These are phyloP conservation scores for Acromyrmex heyeri DNA, from an alignment of 1,140 invertebrate species.

Conservation along the genomic window DNA sequence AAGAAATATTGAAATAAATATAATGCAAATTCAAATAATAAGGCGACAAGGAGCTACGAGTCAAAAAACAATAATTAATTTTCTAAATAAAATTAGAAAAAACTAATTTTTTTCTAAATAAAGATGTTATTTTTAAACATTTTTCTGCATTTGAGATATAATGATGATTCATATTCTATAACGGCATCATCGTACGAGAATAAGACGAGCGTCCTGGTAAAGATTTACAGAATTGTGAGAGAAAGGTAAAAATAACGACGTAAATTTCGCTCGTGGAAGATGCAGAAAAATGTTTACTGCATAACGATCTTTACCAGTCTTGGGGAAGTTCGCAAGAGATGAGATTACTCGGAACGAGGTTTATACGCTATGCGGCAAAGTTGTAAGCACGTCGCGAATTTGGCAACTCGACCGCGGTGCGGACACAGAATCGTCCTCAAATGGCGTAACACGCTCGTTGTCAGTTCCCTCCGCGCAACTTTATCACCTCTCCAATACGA, in stretches of 20 bases:
- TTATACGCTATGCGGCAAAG: constrained; percentile 35
- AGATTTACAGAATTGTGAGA: background rate
- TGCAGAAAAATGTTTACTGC: constrained; percentile 31
- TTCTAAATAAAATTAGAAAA: no score
- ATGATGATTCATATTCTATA: background rate
- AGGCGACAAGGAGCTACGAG: no score
- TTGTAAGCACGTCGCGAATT: constrained; percentile 37
- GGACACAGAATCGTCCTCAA: background rate
- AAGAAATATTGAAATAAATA: background rate
- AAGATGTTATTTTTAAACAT: no score
- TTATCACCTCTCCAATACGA: background rate
- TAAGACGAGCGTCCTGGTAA: background rate
- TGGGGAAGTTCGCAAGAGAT: constrained; percentile 26
- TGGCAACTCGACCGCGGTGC: constrained; percentile 40
- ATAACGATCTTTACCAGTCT: constrained; percentile 35
- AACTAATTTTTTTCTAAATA: no score
- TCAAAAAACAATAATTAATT: no score
- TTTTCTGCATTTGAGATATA: background rate
- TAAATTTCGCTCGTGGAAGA: constrained; percentile 13
- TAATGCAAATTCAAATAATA: no score
- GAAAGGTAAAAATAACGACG: background rate
- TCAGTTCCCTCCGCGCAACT: background rate
- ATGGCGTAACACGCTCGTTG: background rate
- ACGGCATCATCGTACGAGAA: background rate
- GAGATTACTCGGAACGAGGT: constrained; percentile 45